Conservation (phyloP, 2,888 invertebrate genomes). For the Kryphioiulus occultus region DNA sequence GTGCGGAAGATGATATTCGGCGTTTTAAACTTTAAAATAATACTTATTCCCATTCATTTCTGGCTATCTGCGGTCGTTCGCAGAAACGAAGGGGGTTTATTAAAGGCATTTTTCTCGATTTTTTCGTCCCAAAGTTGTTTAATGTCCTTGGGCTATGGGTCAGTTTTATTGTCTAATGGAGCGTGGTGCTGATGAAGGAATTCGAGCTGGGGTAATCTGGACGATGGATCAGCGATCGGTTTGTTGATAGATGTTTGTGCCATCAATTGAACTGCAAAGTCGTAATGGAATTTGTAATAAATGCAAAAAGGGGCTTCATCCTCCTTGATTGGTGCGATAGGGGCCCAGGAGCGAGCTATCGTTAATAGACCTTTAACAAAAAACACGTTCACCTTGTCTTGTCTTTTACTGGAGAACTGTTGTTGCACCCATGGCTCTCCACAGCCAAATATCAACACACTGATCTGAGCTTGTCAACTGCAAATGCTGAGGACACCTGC, state of each 20-base stretch:
- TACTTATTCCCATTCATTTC: background rate
- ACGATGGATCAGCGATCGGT: slow-evolving; percentile 14
- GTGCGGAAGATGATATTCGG: background rate
- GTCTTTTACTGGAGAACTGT: slow-evolving; percentile 11
- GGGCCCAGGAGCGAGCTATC: slow-evolving; percentile 11
- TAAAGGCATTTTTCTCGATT: background rate
- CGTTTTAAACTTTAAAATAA: background rate
- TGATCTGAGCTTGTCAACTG: slow-evolving; percentile 28
- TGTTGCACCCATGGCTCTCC: background rate
- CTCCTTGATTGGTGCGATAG: background rate
- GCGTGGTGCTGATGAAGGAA: background rate
- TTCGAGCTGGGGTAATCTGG: background rate
- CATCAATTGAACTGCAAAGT: slow-evolving; percentile 21
- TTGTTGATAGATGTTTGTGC: slow-evolving; percentile 2
- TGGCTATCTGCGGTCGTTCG: background rate
- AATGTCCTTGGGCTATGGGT: background rate
- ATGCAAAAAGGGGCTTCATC: slow-evolving; percentile 32
- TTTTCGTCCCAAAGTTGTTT: background rate
- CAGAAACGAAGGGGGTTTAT: slow-evolving; percentile 19
- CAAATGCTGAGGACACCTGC: slow-evolving; percentile 10
- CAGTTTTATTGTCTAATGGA: slow-evolving; percentile 6
- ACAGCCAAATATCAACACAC: background rate
- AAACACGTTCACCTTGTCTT: slow-evolving; percentile 29
- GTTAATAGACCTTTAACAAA: slow-evolving; percentile 36
- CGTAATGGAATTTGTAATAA: slow-evolving; percentile 28